Conservation (phyloP, 1,140 invertebrate genomes). For the Drosophila persimilis region DNA sequence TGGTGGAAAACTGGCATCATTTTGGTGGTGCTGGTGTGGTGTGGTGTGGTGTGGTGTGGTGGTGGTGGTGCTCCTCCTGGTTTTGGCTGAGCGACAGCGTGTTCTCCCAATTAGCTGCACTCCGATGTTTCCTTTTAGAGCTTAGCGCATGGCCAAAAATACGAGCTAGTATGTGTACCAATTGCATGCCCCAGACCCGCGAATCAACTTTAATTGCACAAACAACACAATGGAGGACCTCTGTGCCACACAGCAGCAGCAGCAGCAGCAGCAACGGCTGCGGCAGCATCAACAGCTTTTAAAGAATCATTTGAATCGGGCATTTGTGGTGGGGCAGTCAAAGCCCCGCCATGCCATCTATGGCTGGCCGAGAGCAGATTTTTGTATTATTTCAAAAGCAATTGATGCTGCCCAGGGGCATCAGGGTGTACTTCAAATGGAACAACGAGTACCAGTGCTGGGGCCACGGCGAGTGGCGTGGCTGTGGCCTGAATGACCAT, state of each 20-base stretch:
- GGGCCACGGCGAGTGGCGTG: not conserved
- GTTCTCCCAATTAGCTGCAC: conserved; percentile 59
- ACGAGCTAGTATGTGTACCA: not conserved
- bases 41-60: not conserved
- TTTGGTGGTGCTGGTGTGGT: conserved; percentile 7
- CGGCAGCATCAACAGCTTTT: conserved; percentile 9
- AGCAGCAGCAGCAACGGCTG: too few species aligned
- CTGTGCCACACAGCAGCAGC: too few species aligned
- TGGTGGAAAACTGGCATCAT: conserved; percentile 46
- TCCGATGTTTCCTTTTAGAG: conserved; percentile 51
- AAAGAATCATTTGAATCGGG: conserved; percentile 37
- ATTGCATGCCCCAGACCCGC: conserved; percentile 16
- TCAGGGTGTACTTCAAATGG: conserved; percentile 21
- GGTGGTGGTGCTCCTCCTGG: not conserved
- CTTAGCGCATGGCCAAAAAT: conserved; percentile 1
- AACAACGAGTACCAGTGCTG: not conserved
- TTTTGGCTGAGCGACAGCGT: conserved; percentile 21
- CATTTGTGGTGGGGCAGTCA: conserved; percentile 8
- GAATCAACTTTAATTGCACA: conserved; percentile 64
- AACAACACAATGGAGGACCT: conserved; percentile 31
- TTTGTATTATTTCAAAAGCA: conserved; percentile 42
- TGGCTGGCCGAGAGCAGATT: conserved; percentile 9
- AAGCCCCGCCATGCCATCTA: conserved; percentile 11
- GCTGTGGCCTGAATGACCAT: not conserved
- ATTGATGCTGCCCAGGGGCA: conserved; percentile 34